Evolutionary conservation across 2,888 invertebrate genomes (phyloP), one percentile per base, ranked within the genome.

Genomic region (Tetranychus truncatus): DNA sequence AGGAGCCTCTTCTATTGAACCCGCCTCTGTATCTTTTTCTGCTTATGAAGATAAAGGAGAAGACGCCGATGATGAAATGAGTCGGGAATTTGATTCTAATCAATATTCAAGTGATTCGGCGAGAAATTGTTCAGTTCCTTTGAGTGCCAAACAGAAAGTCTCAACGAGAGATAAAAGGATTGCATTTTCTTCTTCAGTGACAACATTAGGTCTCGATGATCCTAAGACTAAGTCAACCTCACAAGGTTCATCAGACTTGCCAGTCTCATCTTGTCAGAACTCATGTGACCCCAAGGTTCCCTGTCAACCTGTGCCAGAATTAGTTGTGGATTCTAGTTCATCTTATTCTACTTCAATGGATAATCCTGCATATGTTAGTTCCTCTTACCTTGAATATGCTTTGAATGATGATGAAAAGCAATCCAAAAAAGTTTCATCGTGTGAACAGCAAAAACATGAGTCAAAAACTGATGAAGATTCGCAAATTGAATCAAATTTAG

Each of bases 21-120:
- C n/a, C n/a, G 11, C 21, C n/a, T 69, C 69, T 69, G 55, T 3
- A 55, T 15, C 55, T 24, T 69, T 67, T 18, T 71, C 75, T 44
- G 75, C 73, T 45, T 74, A 76, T 11, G 73, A 72, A 2, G 67
- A 72, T 71, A 67, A 73, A 69, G 72, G 65, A n/a, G 76, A 74
- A 69, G 78, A 78, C 24, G 89, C 89, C 1, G 91, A 89, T 79
- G 91, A 92, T 80, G 92, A 91, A 83, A 88, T 88, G 0, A 88
- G 88, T 3, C 91, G 90, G 83, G 89, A 92, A 79, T 83, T 88
- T 74, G 88, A 89, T 79, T 86, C 76, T 45, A 69, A 45, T n/a
- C 67, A 73, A 46, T 69, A 75, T 75, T 67, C 72, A 66, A 67
- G 45, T 20, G 69, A 75, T 11, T 44, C 72, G 6, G 45, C 44